Percentiles rank a stretch among this genome's conserved stretches.
Evolutionary conservation across 2,113 vertebrate species (phyloP).

Genomic region (Malaclemys terrapin): DNA sequence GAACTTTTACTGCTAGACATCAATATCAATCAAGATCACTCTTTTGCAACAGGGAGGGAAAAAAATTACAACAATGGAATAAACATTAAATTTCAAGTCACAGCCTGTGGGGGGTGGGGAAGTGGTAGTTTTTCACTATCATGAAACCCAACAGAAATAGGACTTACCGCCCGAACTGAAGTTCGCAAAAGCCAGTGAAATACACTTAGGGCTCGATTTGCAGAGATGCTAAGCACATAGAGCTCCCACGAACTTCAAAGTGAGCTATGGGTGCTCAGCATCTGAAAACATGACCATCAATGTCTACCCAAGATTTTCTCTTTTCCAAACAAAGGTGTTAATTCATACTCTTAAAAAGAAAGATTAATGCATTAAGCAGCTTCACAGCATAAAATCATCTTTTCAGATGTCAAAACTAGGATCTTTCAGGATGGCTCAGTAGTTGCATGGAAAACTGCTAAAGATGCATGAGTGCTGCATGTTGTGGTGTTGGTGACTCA

Average conservation of each 20-base stretch:
- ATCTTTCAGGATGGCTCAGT: neutral
- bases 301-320: neutral
- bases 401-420: neutral
- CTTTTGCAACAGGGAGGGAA: constrained; percentile 55
- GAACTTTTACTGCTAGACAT: constrained; percentile 44
- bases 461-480: rapidly evolving
- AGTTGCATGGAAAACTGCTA: neutral
- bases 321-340: neutral
- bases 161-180: constrained; percentile 34
- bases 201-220: constrained; percentile 8
- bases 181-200: constrained; percentile 36
- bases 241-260: neutral
- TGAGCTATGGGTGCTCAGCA: neutral
- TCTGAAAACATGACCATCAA: neutral
- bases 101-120: neutral
- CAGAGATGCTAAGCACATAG: neutral
- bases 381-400: neutral
- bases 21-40: constrained; percentile 42
- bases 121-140: constrained; percentile 36
- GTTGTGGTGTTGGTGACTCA: rapidly evolving
- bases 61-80: constrained; percentile 49
- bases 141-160: constrained; percentile 51
- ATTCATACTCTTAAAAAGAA: neutral
- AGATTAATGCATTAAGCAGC: neutral
- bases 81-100: constrained; percentile 50